phyloP scores from a whole-genome alignment of 1,140 invertebrate genomes.

The Panagrolaimus sp. region DNA sequence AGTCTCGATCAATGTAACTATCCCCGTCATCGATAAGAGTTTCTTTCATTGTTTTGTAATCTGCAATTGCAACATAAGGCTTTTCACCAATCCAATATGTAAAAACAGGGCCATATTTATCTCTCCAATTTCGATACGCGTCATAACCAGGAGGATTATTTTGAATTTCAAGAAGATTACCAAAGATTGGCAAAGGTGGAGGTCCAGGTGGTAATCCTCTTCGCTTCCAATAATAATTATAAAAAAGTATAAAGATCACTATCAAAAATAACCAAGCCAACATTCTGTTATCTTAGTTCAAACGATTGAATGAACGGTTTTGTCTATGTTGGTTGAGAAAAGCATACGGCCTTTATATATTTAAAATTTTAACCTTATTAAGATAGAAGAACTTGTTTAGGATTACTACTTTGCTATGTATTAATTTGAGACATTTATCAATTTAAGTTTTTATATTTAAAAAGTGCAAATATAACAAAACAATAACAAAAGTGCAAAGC shows the following conservation, averaged over 20 bases:
- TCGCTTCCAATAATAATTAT: constrained; percentile 7
- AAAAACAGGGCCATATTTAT: background rate
- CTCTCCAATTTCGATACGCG: background rate
- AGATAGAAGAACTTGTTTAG: no score
- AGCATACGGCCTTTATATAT: no score
- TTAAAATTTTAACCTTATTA: no score
- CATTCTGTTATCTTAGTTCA: no score
- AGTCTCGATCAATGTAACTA: background rate
- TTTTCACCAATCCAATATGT: background rate
- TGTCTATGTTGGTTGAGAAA: no score
- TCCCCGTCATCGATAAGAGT: background rate
- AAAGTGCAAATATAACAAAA: no score
- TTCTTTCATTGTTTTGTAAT: background rate
- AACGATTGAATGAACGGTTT: no score
- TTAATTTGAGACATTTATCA: no score
- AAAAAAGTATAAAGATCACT: background rate
- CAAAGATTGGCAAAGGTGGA: constrained; percentile 2
- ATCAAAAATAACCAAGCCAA: no score
- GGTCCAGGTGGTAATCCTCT: background rate
- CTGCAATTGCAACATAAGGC: background rate
- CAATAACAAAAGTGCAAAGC: no score
- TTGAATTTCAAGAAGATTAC: background rate
- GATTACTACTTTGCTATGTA: no score
- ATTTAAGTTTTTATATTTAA: no score
- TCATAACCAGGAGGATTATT: background rate